phyloP scores from a whole-genome alignment of 2,113 vertebrate genomes.

The Podocnemis expansa region DNA sequence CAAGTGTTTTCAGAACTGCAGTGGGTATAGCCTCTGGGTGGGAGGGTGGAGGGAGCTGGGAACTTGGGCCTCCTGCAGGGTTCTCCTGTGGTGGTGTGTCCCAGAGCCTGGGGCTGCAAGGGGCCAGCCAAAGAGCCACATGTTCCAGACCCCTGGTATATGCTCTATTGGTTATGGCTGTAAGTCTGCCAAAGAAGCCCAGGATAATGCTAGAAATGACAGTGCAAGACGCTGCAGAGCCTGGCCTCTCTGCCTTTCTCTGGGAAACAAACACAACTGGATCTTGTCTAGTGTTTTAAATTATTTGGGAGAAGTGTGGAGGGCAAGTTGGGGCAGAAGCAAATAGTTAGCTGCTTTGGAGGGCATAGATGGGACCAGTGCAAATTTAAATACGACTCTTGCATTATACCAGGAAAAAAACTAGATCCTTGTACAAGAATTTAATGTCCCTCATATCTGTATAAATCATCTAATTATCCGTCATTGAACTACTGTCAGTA shows the following conservation, averaged over 20 bases:
- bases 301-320: background rate
- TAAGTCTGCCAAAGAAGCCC: background rate
- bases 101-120: too few relatives aligned
- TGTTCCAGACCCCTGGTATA: too few relatives aligned
- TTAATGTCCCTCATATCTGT: background rate
- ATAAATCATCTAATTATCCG: background rate
- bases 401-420: background rate
- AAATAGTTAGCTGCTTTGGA: background rate
- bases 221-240: background rate
- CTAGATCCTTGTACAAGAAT: background rate
- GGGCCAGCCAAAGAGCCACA: too few relatives aligned
- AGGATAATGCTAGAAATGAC: background rate
- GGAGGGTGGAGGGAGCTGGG: too few relatives aligned
- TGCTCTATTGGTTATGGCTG: background rate
- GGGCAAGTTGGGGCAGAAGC: background rate
- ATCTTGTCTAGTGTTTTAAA: background rate
- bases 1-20: too few relatives aligned
- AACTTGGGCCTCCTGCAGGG: too few relatives aligned
- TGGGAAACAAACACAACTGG: background rate
- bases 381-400: background rate
- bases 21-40: too few relatives aligned
- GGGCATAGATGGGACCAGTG: background rate
- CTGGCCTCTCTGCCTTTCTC: background rate
- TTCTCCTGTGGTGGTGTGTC: too few relatives aligned
- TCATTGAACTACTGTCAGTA: background rate